A percentile compares a stretch with the other conserved stretches of the same genome.
phyloP scores from a whole-genome alignment of 1,140 invertebrate genomes.

The Mycetomoellerius zeteki region DNA sequence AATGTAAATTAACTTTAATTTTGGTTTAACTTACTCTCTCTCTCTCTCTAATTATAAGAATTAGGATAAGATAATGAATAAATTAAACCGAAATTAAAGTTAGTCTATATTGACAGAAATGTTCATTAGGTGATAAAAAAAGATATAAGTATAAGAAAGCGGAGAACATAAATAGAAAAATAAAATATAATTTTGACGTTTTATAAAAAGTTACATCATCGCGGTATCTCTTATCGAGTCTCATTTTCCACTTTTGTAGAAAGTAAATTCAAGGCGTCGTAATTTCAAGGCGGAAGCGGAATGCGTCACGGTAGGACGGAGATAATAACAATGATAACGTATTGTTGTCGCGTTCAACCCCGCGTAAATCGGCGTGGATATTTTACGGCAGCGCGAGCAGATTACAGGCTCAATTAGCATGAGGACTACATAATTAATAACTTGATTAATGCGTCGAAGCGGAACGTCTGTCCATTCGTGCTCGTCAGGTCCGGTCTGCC shows the following conservation, averaged over 20 bases:
- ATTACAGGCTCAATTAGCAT: conserved; percentile 81
- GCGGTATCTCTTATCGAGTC: background rate
- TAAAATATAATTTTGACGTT: background rate
- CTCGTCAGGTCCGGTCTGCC: conserved; percentile 53
- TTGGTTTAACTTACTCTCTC: too few species aligned
- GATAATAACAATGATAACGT: conserved; percentile 67
- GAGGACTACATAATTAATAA: conserved; percentile 81
- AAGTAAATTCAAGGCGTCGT: conserved; percentile 11
- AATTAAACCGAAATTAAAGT: too few species aligned
- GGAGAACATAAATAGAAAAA: background rate
- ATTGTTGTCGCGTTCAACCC: conserved; percentile 57
- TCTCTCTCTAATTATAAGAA: too few species aligned
- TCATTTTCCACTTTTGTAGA: background rate
- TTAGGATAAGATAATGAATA: too few species aligned
- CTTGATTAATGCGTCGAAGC: conserved; percentile 80
- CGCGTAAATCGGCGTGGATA: conserved; percentile 76
- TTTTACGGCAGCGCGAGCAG: conserved; percentile 75
- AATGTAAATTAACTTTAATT: too few species aligned
- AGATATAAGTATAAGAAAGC: background rate
- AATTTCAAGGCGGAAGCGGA: conserved; percentile 61
- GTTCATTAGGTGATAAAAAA: background rate
- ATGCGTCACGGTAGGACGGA: background rate
- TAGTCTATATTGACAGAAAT: too few species aligned
- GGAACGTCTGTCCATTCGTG: conserved; percentile 78
- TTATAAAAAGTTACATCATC: background rate